phyloP scores from a whole-genome alignment of 2,113 vertebrate genomes.

The Charina bottae region DNA sequence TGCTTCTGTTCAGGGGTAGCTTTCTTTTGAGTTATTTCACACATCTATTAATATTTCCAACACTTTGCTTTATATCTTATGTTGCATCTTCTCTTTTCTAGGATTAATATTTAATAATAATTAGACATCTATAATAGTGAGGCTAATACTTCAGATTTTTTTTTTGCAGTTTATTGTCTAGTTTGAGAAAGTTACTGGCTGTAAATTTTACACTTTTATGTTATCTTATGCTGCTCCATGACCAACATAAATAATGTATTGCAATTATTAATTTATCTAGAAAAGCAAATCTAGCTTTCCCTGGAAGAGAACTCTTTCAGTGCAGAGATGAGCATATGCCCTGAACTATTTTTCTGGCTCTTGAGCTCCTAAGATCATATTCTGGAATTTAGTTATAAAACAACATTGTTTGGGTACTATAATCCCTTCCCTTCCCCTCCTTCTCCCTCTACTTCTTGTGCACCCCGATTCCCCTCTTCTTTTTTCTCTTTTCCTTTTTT shows the following conservation, averaged over 20 bases:
- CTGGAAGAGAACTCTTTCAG: background rate
- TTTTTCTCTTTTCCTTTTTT: too few species aligned
- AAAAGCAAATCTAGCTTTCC: background rate
- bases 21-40: background rate
- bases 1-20: background rate
- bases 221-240: background rate
- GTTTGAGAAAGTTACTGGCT: background rate
- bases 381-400: background rate
- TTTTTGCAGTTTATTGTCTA: background rate
- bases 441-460: accelerated
- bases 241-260: background rate
- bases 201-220: background rate
- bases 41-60: background rate
- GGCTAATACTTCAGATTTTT: background rate
- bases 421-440: background rate
- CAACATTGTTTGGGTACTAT: background rate
- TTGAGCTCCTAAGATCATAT: background rate
- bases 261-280: background rate
- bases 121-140: background rate
- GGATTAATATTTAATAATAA: background rate
- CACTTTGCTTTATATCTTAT: background rate
- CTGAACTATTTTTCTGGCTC: background rate
- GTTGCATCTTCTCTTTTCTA: background rate
- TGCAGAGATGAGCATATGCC: background rate
- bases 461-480: too few species aligned